phyloP scores from a whole-genome alignment of 2,888 invertebrate species.

The Congeria kusceri region DNA sequence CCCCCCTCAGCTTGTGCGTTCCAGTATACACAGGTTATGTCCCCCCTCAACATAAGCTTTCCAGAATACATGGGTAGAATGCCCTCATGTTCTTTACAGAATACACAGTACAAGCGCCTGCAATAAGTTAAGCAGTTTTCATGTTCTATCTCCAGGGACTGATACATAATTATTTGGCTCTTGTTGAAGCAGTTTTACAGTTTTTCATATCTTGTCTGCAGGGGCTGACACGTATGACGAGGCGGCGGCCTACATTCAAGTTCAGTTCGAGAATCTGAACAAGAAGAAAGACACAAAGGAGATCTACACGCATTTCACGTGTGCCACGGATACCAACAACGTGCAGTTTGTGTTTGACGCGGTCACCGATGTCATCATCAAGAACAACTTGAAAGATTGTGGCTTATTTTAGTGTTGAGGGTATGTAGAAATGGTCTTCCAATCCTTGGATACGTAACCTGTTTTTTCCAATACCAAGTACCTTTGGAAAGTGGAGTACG shows the following conservation, averaged over 20 bases:
- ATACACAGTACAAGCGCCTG: too few species aligned
- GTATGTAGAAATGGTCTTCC: background rate
- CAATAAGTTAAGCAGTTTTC: background rate
- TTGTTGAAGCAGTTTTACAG: too few species aligned
- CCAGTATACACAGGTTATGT: too few species aligned
- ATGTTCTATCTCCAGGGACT: too few species aligned
- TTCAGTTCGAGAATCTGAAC: conserved; percentile 95
- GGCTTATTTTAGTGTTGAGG: conserved; percentile 88
- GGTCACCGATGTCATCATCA: conserved; percentile 96
- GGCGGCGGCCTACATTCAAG: conserved; percentile 94
- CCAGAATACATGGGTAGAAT: background rate
- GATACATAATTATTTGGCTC: too few species aligned
- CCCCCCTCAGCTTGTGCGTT: background rate
- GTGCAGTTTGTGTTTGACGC: conserved; percentile 97
- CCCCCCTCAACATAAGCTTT: background rate
- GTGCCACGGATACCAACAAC: conserved; percentile 95
- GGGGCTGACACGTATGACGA: conserved; percentile 94
- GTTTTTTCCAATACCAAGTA: background rate
- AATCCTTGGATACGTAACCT: background rate
- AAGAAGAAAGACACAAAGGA: conserved; percentile 95
- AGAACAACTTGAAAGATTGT: conserved; percentile 95
- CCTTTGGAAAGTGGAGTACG: background rate
- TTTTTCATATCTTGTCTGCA: conserved; percentile 74
- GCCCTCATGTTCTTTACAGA: background rate
- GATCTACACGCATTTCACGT: conserved; percentile 96